These are phyloP conservation scores for Isichthys henryi DNA, from an alignment of 2,113 vertebrate genomes.

Conservation along the genomic window DNA sequence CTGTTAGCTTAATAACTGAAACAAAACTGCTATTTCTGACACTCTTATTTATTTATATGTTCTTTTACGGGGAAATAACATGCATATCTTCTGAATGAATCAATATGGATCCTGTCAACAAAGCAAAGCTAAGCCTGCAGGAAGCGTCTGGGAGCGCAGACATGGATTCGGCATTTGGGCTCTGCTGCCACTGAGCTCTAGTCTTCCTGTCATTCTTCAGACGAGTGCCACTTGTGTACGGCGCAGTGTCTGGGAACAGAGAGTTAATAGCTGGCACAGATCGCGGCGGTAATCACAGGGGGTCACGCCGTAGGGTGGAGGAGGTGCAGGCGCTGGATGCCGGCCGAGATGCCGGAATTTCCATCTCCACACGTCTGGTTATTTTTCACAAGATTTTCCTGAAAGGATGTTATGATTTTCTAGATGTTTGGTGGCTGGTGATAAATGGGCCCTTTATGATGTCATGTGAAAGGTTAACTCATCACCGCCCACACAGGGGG, in stretches of 20 bases:
- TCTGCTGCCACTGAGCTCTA: background rate
- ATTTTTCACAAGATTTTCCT: constrained; percentile 95
- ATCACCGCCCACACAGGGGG: constrained; percentile 64
- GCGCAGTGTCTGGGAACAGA: background rate
- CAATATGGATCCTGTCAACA: background rate
- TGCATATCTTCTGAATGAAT: background rate
- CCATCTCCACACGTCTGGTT: constrained; percentile 86
- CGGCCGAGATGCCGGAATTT: constrained; percentile 61
- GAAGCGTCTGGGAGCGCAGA: background rate
- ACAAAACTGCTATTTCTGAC: background rate
- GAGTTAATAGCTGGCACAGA: background rate
- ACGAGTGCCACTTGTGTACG: background rate
- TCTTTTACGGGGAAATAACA: background rate
- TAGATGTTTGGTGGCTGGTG: constrained; percentile 80
- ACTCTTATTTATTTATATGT: background rate
- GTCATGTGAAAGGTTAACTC: constrained; percentile 80
- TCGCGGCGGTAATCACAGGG: constrained; percentile 26
- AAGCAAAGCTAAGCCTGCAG: background rate
- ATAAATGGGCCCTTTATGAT: constrained; percentile 91
- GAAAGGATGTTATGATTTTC: constrained; percentile 99
- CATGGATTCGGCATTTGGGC: background rate
- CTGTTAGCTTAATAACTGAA: background rate
- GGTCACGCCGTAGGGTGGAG: constrained; percentile 39
- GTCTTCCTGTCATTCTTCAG: background rate
- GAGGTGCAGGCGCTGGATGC: constrained; percentile 39